Percentiles rank a stretch among this genome's conserved stretches.
phyloP scores from a whole-genome alignment of 2,797 vertebrate species.

The Scleropages formosus region DNA sequence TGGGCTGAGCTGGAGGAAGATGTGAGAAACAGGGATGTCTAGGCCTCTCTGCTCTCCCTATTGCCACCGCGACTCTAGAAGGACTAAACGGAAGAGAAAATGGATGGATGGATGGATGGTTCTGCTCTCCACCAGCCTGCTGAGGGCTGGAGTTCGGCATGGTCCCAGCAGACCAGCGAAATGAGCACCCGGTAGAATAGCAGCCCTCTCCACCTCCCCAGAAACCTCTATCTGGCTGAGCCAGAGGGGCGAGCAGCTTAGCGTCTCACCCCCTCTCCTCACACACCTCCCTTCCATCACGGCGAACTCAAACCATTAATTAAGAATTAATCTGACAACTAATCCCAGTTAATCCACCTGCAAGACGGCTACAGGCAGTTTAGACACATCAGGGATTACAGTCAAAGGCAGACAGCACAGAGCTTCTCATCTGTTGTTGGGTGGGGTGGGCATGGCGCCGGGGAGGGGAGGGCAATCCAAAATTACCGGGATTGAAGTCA shows the following conservation, averaged over 20 bases:
- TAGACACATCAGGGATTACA: conserved; percentile 56
- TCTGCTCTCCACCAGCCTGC: too few relatives aligned
- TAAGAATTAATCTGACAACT: conserved; percentile 65
- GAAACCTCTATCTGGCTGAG: not conserved
- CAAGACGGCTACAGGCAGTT: conserved; percentile 49
- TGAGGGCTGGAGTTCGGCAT: too few relatives aligned
- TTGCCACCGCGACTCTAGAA: too few relatives aligned
- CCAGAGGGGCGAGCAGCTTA: not conserved
- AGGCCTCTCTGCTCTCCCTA: too few relatives aligned
- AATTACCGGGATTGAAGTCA: not conserved
- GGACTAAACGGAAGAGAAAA: too few relatives aligned
- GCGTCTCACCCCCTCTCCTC: not conserved
- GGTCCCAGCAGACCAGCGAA: too few relatives aligned
- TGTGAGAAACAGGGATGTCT: too few relatives aligned
- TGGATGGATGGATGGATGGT: too few relatives aligned
- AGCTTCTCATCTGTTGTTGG: conserved; percentile 20
- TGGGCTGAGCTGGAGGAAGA: too few relatives aligned
- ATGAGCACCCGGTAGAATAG: too few relatives aligned
- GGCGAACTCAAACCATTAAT: conserved; percentile 40
- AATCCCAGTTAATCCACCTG: conserved; percentile 60
- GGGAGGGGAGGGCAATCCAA: not conserved
- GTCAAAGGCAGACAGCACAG: conserved; percentile 15
- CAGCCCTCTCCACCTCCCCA: not conserved
- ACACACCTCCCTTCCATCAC: conserved; percentile 5
- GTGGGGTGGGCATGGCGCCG: not conserved